Conservation (phyloP, 2,113 vertebrate species). For the Lutjanus erythropterus region DNA sequence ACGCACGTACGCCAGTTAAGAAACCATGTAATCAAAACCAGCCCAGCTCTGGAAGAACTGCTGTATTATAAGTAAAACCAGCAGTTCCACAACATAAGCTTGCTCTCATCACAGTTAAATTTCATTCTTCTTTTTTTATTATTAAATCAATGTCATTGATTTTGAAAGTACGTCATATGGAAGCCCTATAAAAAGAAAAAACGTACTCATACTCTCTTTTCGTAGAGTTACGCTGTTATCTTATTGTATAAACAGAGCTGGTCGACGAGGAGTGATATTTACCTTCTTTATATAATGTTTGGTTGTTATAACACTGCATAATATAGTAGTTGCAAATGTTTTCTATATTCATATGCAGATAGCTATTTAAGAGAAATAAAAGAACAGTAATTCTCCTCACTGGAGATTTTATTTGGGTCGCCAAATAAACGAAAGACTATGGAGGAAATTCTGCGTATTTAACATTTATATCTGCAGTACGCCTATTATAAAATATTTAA, state of each 20-base stretch:
- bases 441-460: too few species aligned
- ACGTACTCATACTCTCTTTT: neutral
- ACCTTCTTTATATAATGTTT: neutral
- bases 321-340: too few species aligned
- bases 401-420: too few species aligned
- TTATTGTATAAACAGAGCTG: neutral
- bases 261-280: neutral
- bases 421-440: too few species aligned
- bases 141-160: too few species aligned
- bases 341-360: too few species aligned
- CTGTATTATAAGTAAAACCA: neutral
- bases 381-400: too few species aligned
- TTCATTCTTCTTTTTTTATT: rapidly evolving
- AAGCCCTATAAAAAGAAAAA: neutral
- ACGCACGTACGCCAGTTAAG: constrained; percentile 57
- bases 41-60: neutral
- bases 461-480: too few species aligned
- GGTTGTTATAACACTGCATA: neutral
- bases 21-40: neutral
- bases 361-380: too few species aligned
- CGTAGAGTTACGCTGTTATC: neutral
- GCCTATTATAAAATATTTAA: too few species aligned
- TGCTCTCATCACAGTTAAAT: neutral
- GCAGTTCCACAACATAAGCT: neutral
- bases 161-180: neutral